phyloP scores from a whole-genome alignment of 2,113 vertebrate genomes.

The Tragelaphus buxtoni region DNA sequence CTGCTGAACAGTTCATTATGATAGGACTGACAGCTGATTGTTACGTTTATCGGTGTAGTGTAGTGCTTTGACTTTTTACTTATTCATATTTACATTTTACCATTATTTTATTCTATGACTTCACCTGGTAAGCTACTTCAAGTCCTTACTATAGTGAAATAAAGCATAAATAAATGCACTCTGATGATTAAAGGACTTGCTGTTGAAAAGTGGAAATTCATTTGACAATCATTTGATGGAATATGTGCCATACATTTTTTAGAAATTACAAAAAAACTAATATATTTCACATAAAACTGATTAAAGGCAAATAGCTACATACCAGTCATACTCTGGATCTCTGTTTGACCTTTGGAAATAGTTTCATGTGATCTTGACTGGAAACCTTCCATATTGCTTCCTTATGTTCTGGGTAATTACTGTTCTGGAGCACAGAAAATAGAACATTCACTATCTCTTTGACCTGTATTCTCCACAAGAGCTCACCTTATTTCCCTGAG shows the following conservation, averaged over 20 bases:
- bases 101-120: neutral
- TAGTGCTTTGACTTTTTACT: neutral
- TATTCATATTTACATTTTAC: neutral
- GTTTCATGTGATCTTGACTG: neutral
- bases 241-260: neutral
- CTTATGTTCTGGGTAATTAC: neutral
- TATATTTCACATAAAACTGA: neutral
- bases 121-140: neutral
- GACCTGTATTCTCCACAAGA: neutral
- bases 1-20: neutral
- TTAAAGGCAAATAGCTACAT: neutral
- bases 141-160: neutral
- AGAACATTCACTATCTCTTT: neutral
- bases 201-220: neutral
- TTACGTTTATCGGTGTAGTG: neutral
- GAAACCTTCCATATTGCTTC: neutral
- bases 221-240: neutral
- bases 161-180: neutral
- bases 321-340: neutral
- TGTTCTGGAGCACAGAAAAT: neutral
- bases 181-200: neutral
- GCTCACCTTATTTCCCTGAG: neutral
- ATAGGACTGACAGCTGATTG: neutral
- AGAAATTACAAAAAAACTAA: neutral
- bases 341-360: neutral